Conservation (phyloP, 2,113 vertebrate species). For the Pleuronectes platessa region DNA sequence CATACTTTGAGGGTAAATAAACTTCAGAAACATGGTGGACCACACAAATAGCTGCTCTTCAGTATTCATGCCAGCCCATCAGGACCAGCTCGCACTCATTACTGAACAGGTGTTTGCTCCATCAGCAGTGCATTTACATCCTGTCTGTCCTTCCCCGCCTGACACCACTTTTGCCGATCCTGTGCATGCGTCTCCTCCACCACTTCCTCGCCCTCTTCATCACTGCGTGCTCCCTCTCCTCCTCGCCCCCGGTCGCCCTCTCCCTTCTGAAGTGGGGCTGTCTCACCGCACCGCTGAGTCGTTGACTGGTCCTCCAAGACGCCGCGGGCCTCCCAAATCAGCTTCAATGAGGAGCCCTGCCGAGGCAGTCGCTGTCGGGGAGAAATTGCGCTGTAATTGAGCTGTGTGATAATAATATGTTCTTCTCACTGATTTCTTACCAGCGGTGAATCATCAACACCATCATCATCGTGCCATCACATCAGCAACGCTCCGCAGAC, state of each 20-base stretch:
- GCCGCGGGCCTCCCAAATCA: slow-evolving; percentile 74
- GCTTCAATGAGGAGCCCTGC: slow-evolving; percentile 70
- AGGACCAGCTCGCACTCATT: slow-evolving; percentile 51
- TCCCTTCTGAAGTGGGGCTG: slow-evolving; percentile 55
- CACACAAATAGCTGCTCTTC: slow-evolving; percentile 54
- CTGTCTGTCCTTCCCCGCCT: slow-evolving; percentile 33
- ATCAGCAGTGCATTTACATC: slow-evolving; percentile 44
- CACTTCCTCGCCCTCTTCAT: slow-evolving; percentile 36
- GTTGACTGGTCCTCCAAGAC: slow-evolving; percentile 58
- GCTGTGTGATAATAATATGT: slow-evolving; percentile 76
- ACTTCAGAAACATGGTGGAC: slow-evolving; percentile 31
- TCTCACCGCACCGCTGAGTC: slow-evolving; percentile 46
- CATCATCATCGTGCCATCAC: slow-evolving; percentile 72
- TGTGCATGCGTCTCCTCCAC: slow-evolving; percentile 14
- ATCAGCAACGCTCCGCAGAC: slow-evolving; percentile 62
- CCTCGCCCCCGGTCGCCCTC: slow-evolving; percentile 5
- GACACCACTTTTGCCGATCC: slow-evolving; percentile 9
- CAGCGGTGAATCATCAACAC: slow-evolving; percentile 73
- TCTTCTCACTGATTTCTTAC: slow-evolving; percentile 75
- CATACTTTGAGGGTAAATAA: slow-evolving; percentile 43
- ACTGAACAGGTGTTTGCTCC: slow-evolving; percentile 66
- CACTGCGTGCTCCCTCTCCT: slow-evolving; percentile 14
- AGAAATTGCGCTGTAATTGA: slow-evolving; percentile 79
- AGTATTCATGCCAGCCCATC: slow-evolving; percentile 56
- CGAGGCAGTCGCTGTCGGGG: slow-evolving; percentile 63